These are phyloP conservation scores for Tipula lateralis DNA, from an alignment of 2,888 invertebrate species.

Conservation along the genomic window DNA sequence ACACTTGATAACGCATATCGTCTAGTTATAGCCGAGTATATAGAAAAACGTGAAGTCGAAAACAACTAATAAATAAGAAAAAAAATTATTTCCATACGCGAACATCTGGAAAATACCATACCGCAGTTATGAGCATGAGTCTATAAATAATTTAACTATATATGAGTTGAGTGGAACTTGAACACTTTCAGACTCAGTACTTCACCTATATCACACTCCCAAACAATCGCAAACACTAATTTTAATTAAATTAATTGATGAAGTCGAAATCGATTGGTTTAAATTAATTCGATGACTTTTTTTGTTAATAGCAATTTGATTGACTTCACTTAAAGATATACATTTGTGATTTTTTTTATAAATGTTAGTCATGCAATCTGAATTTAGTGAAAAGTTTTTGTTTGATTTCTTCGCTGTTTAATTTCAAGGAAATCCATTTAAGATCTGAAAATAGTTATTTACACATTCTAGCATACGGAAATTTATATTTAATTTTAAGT, in stretches of 20 bases:
- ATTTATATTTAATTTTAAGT: not conserved
- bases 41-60: not conserved
- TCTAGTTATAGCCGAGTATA: too few species aligned
- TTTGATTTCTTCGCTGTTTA: not conserved
- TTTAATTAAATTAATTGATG: not conserved
- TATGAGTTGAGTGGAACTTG: not conserved
- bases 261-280: not conserved
- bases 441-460: not conserved
- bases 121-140: not conserved
- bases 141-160: not conserved
- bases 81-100: not conserved
- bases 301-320: not conserved
- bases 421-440: not conserved
- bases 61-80: not conserved
- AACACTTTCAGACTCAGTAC: not conserved
- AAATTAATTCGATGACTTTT: not conserved
- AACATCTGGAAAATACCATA: not conserved
- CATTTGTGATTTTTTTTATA: not conserved
- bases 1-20: not conserved
- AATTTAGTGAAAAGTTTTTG: not conserved
- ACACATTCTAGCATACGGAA: not conserved
- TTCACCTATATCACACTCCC: not conserved
- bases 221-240: not conserved
- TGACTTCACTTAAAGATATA: too few species aligned
- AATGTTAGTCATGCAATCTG: not conserved